Conservation (phyloP, 2,797 vertebrate genomes). For the Myripristis jacobus region DNA sequence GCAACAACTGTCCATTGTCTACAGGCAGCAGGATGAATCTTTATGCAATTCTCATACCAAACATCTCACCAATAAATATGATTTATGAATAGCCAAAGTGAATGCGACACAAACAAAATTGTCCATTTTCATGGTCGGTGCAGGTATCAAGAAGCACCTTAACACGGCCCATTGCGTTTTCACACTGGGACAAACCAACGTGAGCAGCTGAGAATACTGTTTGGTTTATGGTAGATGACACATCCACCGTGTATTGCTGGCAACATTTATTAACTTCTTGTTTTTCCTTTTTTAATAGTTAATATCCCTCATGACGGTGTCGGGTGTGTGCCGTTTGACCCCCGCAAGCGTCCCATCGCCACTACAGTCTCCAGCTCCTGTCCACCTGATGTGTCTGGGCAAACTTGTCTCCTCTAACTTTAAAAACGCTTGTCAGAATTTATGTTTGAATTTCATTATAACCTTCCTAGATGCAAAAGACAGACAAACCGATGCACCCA, state of each 20-base stretch:
- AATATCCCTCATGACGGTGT: not conserved
- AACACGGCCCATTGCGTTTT: conserved; percentile 25
- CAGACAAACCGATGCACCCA: not conserved
- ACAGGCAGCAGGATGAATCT: conserved; percentile 1
- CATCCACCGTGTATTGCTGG: conserved; percentile 18
- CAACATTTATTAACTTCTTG: not conserved
- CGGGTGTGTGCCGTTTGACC: not conserved
- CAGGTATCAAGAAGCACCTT: conserved; percentile 33
- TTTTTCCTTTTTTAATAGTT: not conserved
- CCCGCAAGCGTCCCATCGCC: not conserved
- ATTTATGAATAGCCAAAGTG: conserved; percentile 57
- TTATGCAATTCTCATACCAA: not conserved
- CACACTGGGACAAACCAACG: conserved; percentile 23
- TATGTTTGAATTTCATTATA: conserved; percentile 23
- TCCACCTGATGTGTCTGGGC: conserved; percentile 5
- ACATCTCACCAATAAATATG: conserved; percentile 12
- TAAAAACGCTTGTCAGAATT: conserved; percentile 38
- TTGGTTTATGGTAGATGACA: conserved; percentile 33
- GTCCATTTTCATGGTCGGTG: conserved; percentile 50
- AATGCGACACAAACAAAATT: conserved; percentile 60
- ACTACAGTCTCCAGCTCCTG: conserved; percentile 12
- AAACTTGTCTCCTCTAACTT: conserved; percentile 20
- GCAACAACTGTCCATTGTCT: conserved; percentile 2
- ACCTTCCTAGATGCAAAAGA: conserved; percentile 14
- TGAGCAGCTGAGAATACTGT: conserved; percentile 26